These are phyloP conservation scores for Papilio polyxenes DNA, from an alignment of 1,140 invertebrate species.

Conservation along the genomic window DNA sequence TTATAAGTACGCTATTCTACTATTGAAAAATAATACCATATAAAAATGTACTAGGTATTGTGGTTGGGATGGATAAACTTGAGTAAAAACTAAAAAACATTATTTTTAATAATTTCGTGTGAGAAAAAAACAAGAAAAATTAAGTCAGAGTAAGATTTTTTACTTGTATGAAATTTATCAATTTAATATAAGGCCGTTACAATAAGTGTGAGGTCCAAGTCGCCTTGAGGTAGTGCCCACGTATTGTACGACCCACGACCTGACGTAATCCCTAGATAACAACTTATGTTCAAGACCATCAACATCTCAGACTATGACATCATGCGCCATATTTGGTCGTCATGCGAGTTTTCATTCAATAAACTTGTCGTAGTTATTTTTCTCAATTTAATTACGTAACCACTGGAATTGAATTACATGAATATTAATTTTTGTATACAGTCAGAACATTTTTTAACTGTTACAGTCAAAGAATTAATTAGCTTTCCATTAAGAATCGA, in stretches of 20 bases:
- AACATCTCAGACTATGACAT: slow-evolving; percentile 45
- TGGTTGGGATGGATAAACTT: too few species aligned
- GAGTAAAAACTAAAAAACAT: too few species aligned
- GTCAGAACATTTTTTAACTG: neutral
- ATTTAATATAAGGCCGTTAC: neutral
- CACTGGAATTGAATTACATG: neutral
- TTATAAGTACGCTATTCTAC: too few species aligned
- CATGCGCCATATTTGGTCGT: slow-evolving; percentile 41
- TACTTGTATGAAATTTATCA: slow-evolving; percentile 1
- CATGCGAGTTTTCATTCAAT: neutral
- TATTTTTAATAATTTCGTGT: too few species aligned
- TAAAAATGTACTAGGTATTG: too few species aligned
- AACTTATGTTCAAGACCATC: slow-evolving; percentile 35
- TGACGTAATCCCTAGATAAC: slow-evolving; percentile 43
- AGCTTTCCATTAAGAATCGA: too few species aligned
- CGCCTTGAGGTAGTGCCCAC: slow-evolving; percentile 29
- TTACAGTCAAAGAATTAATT: neutral
- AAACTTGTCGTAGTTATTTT: neutral
- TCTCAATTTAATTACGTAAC: neutral
- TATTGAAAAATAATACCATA: too few species aligned
- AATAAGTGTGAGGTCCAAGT: neutral
- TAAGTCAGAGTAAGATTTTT: neutral
- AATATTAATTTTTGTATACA: neutral
- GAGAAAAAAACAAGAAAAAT: too few species aligned
- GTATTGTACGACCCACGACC: slow-evolving; percentile 32